phyloP scores from a whole-genome alignment of 2,113 vertebrate species.

The Ariopsis seemanni region DNA sequence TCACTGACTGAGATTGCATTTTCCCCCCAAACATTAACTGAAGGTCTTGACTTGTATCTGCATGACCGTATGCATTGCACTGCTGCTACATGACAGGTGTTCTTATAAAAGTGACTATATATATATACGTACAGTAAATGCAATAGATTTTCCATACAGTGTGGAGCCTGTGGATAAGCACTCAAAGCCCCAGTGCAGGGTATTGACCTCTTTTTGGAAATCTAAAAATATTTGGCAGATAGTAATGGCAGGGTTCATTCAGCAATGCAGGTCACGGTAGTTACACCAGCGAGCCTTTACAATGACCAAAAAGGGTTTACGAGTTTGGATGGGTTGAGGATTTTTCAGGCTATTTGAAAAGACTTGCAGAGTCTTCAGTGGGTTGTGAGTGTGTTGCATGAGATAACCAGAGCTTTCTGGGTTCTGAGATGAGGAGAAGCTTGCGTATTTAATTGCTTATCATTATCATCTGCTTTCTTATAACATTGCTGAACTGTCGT shows the following conservation, averaged over 20 bases:
- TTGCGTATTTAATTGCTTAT: neutral
- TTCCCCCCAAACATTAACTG: neutral
- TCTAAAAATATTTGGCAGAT: neutral
- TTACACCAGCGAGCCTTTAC: neutral
- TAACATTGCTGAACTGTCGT: neutral
- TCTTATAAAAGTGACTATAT: neutral
- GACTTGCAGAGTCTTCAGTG: neutral
- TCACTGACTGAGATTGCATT: neutral
- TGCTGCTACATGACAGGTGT: neutral
- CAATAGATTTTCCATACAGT: neutral
- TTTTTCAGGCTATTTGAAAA: neutral
- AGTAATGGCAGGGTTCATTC: neutral
- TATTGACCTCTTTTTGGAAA: conserved; percentile 12
- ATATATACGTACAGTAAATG: too few relatives aligned
- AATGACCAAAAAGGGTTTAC: neutral
- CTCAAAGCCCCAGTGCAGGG: neutral
- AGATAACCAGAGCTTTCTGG: conserved; percentile 21
- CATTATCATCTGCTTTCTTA: neutral
- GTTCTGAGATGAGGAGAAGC: conserved; percentile 22
- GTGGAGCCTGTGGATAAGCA: neutral
- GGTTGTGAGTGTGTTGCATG: neutral
- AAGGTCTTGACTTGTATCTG: neutral
- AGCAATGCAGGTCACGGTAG: neutral
- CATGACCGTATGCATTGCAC: neutral
- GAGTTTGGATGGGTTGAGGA: neutral